Base-by-base conservation (phyloP, 53 echinoderm and acorn worm genomes). In the Pentamera pediparva region DNA sequence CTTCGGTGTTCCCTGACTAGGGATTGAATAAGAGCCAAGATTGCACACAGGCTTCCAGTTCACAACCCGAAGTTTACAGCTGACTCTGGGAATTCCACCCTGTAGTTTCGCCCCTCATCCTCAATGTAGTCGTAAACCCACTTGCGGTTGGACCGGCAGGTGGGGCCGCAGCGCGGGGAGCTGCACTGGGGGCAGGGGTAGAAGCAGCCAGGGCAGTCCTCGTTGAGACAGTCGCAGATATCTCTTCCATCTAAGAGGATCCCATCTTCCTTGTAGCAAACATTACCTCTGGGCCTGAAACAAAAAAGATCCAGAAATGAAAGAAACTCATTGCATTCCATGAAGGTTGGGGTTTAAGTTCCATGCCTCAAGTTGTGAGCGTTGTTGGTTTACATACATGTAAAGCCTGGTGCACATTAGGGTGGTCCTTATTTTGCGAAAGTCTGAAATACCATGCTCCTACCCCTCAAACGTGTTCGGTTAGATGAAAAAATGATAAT, bases 71-170 rank as follows among this genome's bases (percentile, higher is more conserved):
- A 54, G 28, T 54, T 54, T 6, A 27, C 31, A 31, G 61, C 61
- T n/a, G n/a, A n/a, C 49, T 61, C 74, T 3, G 63, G 60, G 54
- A 91, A 96, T 62, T 85, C 82, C 35, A 92, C 47, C 4, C 81
- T 28, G 27, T 74, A 71, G 17, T 62, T 79, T 4, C 83, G 75
- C 12, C 81, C 86, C 49, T 98, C 98, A 48, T 88, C 86, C 56
- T 98, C 98, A 6, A 98, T 65, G 43, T 83, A 86, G 62, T 92
- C 92, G 55, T 92, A 98, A 7, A 89, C 85, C 98, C 98, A 98
- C 59, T 85, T 85, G 33, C 98, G 79, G 15, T 98, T 98, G 35
- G 89, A 89, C 10, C 98, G 85, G 65, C 98, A 98, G 32, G 84
- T 86, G 22, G 81, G 71, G 1, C 98, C 98, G 73, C 98, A 98